Conservation (phyloP, 2,113 vertebrate species). For the Candoia aspera region DNA sequence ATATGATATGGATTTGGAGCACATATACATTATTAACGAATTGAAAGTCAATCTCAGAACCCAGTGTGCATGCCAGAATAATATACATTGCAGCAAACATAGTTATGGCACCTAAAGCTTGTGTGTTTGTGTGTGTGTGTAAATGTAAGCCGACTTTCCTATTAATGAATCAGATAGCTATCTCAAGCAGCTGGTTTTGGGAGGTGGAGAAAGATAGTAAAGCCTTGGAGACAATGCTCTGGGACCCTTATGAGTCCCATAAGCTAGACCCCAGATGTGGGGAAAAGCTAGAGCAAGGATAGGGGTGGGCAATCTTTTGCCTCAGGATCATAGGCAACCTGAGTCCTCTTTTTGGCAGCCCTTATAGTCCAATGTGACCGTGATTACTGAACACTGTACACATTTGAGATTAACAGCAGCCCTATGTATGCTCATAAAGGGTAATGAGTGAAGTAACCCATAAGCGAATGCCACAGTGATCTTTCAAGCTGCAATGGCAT, state of each 20-base stretch:
- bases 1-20: neutral
- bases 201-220: neutral
- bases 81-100: neutral
- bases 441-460: neutral
- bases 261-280: neutral
- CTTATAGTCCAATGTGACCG: neutral
- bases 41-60: neutral
- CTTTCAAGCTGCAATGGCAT: neutral
- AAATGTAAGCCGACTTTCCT: neutral
- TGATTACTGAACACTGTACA: neutral
- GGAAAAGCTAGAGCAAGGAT: neutral
- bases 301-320: neutral
- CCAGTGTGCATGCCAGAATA: neutral
- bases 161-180: neutral
- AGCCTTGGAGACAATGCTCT: neutral
- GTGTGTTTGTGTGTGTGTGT: neutral
- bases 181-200: neutral
- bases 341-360: neutral
- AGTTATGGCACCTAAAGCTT: neutral
- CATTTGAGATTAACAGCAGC: neutral
- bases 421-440: neutral
- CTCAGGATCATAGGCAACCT: neutral
- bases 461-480: neutral
- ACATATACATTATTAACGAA: neutral
- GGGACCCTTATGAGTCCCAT: neutral